phyloP scores from a whole-genome alignment of 2,888 invertebrate genomes.

The Rhaphigaster nebulosa region DNA sequence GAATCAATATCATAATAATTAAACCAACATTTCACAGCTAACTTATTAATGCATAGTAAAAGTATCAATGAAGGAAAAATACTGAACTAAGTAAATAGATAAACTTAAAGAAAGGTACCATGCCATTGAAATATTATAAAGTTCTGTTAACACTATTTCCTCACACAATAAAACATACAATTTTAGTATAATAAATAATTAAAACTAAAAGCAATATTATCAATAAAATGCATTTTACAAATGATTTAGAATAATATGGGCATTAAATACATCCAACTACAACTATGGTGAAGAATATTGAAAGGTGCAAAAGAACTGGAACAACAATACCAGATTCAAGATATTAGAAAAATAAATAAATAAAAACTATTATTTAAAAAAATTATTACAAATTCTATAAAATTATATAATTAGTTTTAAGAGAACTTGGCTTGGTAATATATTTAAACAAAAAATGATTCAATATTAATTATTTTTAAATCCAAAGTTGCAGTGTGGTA shows the following conservation, averaged over 20 bases:
- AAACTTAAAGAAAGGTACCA: background rate
- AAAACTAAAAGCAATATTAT: slow-evolving; percentile 3
- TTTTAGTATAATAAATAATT: background rate
- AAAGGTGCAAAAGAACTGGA: slow-evolving; percentile 38
- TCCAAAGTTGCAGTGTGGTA: slow-evolving; percentile 1
- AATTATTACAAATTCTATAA: background rate
- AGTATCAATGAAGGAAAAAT: slow-evolving; percentile 8
- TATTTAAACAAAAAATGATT: background rate
- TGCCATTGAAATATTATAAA: slow-evolving; percentile 12
- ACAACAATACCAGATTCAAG: slow-evolving; percentile 28
- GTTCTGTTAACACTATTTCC: background rate
- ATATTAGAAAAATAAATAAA: background rate
- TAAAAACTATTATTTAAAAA: slow-evolving; percentile 1
- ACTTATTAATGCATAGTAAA: slow-evolving; percentile 15
- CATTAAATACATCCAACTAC: slow-evolving; percentile 51
- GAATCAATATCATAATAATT: background rate
- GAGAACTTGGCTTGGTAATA: background rate
- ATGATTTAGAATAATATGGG: slow-evolving; percentile 21
- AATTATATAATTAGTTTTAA: background rate
- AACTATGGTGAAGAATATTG: slow-evolving; percentile 46
- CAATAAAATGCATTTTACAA: slow-evolving; percentile 32
- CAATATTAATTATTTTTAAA: background rate
- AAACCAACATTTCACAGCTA: slow-evolving; percentile 9
- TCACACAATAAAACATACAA: slow-evolving; percentile 4
- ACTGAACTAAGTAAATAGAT: background rate